Conservation (phyloP, 1,140 invertebrate genomes). For the Mamestra configurata region DNA sequence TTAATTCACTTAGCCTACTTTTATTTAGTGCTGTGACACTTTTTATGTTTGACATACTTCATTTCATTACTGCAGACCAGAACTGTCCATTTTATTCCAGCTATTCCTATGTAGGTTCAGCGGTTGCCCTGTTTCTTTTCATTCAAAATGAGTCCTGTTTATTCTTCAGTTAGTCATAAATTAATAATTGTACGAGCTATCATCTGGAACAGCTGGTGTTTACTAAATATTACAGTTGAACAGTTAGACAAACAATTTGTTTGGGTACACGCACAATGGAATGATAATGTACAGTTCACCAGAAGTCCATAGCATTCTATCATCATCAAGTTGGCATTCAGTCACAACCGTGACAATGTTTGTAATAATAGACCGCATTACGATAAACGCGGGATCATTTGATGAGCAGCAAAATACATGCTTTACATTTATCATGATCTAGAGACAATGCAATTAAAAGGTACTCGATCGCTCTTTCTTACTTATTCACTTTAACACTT, state of each 20-base stretch:
- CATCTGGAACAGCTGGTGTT: constrained; percentile 4
- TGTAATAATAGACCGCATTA: not conserved
- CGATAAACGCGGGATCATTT: constrained; percentile 6
- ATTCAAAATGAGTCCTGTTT: not conserved
- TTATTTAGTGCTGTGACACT: constrained; percentile 75
- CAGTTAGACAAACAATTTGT: constrained; percentile 21
- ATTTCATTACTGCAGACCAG: constrained; percentile 55
- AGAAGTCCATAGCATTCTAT: constrained; percentile 19
- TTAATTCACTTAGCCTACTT: constrained; percentile 86
- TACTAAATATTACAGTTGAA: constrained; percentile 14
- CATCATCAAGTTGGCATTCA: constrained; percentile 27
- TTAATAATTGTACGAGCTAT: not conserved
- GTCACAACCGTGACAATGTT: constrained; percentile 11
- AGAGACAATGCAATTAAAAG: constrained; percentile 1
- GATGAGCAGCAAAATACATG: not conserved
- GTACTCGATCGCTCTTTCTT: not conserved
- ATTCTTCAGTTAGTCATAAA: not conserved
- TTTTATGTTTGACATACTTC: constrained; percentile 71
- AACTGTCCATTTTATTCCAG: constrained; percentile 28
- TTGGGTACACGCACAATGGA: constrained; percentile 30
- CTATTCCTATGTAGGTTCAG: constrained; percentile 27
- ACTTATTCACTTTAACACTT: constrained; percentile 21
- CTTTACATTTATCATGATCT: not conserved
- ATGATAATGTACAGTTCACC: constrained; percentile 21
- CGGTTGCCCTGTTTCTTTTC: constrained; percentile 25